These are phyloP conservation scores for Pseudopleuronectes americanus DNA, from an alignment of 2,797 vertebrate genomes.

Conservation along the genomic window DNA sequence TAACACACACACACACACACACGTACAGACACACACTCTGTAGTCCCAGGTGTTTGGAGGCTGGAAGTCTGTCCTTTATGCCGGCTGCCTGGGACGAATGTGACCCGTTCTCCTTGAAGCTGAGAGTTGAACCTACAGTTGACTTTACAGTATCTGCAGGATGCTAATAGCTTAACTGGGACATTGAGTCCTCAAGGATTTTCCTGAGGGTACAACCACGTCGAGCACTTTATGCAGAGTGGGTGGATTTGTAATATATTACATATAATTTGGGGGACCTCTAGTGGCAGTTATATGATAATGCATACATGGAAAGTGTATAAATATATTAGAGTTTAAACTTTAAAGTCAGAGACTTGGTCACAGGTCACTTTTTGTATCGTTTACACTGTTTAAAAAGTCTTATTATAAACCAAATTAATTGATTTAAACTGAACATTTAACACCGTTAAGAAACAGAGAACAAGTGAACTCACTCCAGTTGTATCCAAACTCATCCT, in stretches of 20 bases:
- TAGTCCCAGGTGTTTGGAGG: slow-evolving; percentile 60
- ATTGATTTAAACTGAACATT: neutral
- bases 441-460: neutral
- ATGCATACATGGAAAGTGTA: slow-evolving; percentile 3
- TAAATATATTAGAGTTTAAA: too few relatives aligned
- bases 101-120: slow-evolving; percentile 63
- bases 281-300: slow-evolving; percentile 60
- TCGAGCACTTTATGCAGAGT: slow-evolving; percentile 20
- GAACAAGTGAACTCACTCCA: slow-evolving; percentile 90
- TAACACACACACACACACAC: slow-evolving; percentile 14
- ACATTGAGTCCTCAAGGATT: slow-evolving; percentile 50
- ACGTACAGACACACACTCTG: slow-evolving; percentile 12
- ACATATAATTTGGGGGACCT: slow-evolving; percentile 56
- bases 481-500: slow-evolving; percentile 94
- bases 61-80: slow-evolving; percentile 66
- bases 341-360: neutral
- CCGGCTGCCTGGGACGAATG: slow-evolving; percentile 41
- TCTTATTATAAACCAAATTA: neutral
- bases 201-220: slow-evolving; percentile 23
- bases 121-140: slow-evolving; percentile 34
- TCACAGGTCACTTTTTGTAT: neutral
- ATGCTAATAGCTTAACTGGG: slow-evolving; percentile 46
- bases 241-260: slow-evolving; percentile 8
- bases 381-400: neutral
- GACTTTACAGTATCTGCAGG: slow-evolving; percentile 42